Conservation (phyloP, 92 coral and sea anemone species). For the Heteractis magnifica region DNA sequence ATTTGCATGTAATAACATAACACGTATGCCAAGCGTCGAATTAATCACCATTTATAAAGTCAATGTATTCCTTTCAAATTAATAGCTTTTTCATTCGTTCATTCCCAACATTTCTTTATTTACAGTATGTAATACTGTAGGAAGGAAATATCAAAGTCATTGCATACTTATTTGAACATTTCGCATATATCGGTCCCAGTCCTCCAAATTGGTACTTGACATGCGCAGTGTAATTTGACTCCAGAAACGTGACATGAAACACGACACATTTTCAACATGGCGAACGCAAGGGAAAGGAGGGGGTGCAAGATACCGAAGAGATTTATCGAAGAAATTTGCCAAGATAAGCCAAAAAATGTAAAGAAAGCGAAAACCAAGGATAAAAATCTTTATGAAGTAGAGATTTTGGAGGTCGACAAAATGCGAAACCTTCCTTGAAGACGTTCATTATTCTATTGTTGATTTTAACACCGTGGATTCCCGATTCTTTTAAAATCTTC, state of each 20-base stretch:
- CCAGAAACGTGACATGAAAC: neutral
- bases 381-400: conserved; percentile 29
- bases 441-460: conserved; percentile 23
- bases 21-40: too few relatives aligned
- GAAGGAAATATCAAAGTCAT: neutral
- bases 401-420: conserved; percentile 28
- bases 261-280: conserved; percentile 28
- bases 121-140: too few relatives aligned
- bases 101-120: too few relatives aligned
- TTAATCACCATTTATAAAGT: too few relatives aligned
- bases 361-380: conserved; percentile 29
- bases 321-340: conserved; percentile 31
- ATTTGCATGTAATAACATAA: too few relatives aligned
- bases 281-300: conserved; percentile 24
- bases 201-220: conserved; percentile 13
- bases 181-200: conserved; percentile 25
- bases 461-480: conserved; percentile 26
- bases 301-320: conserved; percentile 22
- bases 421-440: conserved; percentile 25
- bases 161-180: conserved; percentile 1
- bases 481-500: conserved; percentile 34
- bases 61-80: too few relatives aligned
- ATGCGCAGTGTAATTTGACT: conserved; percentile 19
- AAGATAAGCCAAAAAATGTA: conserved; percentile 28
- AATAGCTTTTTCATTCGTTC: too few relatives aligned